These are phyloP conservation scores for Drosophila kepulauana DNA, from an alignment of 1,140 invertebrate genomes.

Conservation along the genomic window DNA sequence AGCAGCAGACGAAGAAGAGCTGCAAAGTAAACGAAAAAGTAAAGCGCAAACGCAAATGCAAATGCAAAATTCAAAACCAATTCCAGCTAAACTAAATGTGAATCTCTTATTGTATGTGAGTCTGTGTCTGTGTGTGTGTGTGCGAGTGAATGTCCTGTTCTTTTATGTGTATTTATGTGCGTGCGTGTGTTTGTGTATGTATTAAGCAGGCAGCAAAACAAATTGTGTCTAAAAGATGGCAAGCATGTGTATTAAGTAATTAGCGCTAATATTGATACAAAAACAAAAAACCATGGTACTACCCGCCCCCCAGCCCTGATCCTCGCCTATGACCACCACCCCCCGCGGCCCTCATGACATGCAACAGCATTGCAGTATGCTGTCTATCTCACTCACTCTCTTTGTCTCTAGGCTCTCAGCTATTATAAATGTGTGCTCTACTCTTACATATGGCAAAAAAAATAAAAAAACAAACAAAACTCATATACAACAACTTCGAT, in stretches of 20 bases:
- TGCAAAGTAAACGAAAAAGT: slow-evolving; percentile 11
- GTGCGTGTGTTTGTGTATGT: slow-evolving; percentile 14
- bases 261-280: slow-evolving; percentile 35
- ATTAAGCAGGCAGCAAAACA: slow-evolving; percentile 6
- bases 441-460: slow-evolving; percentile 20
- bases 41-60: slow-evolving; percentile 10
- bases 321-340: too few species aligned
- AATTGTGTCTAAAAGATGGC: slow-evolving; percentile 53
- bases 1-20: slow-evolving; percentile 5
- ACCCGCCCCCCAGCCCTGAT: neutral
- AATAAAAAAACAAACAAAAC: slow-evolving; percentile 7
- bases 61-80: slow-evolving; percentile 25
- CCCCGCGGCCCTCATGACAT: neutral
- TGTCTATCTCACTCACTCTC: slow-evolving; percentile 14
- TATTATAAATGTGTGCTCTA: slow-evolving; percentile 54
- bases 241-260: slow-evolving; percentile 46
- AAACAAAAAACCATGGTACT: slow-evolving; percentile 5
- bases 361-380: neutral
- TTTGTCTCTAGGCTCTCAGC: slow-evolving; percentile 48
- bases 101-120: slow-evolving; percentile 46
- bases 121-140: slow-evolving; percentile 1
- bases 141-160: slow-evolving; percentile 29
- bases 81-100: slow-evolving; percentile 68
- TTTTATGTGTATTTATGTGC: slow-evolving; percentile 40
- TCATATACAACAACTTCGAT: slow-evolving; percentile 22